Conservation (phyloP, 2,797 vertebrate genomes). For the Phrynocephalus vlangalii region DNA sequence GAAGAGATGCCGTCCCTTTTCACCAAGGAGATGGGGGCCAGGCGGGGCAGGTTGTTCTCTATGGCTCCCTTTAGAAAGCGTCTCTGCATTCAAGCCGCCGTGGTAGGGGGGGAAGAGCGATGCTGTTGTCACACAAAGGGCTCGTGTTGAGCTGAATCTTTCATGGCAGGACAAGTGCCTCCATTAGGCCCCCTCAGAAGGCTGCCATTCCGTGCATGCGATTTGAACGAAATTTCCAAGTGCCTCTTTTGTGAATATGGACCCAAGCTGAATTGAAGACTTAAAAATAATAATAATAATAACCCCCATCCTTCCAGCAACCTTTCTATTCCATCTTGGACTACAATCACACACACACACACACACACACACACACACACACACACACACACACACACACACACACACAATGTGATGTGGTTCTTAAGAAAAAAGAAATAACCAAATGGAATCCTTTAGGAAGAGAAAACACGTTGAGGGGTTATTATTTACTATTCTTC, state of each 20-base stretch:
- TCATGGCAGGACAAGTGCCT: constrained; percentile 72
- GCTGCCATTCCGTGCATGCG: constrained; percentile 60
- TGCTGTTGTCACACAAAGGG: constrained; percentile 73
- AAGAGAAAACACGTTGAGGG: constrained; percentile 38
- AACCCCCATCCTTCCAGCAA: constrained; percentile 35
- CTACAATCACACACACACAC: constrained; percentile 13
- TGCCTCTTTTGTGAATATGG: constrained; percentile 71
- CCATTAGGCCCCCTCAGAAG: constrained; percentile 65
- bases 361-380: no score
- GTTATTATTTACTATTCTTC: neutral
- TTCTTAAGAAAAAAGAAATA: constrained; percentile 22
- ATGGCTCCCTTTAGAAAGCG: constrained; percentile 58
- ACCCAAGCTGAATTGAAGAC: constrained; percentile 67
- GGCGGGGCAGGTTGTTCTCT: constrained; percentile 50
- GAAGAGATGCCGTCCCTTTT: constrained; percentile 44
- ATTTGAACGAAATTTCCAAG: constrained; percentile 71
- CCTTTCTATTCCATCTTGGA: constrained; percentile 41
- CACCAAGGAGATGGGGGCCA: constrained; percentile 44
- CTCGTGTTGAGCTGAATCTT: constrained; percentile 73
- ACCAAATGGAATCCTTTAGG: constrained; percentile 42
- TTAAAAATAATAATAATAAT: neutral
- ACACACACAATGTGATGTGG: neutral
- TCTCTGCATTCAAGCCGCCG: constrained; percentile 60
- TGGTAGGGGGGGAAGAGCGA: constrained; percentile 43
- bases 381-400: no score